These are phyloP conservation scores for Anguilla japonica DNA, from an alignment of 2,113 vertebrate species.

Conservation along the genomic window DNA sequence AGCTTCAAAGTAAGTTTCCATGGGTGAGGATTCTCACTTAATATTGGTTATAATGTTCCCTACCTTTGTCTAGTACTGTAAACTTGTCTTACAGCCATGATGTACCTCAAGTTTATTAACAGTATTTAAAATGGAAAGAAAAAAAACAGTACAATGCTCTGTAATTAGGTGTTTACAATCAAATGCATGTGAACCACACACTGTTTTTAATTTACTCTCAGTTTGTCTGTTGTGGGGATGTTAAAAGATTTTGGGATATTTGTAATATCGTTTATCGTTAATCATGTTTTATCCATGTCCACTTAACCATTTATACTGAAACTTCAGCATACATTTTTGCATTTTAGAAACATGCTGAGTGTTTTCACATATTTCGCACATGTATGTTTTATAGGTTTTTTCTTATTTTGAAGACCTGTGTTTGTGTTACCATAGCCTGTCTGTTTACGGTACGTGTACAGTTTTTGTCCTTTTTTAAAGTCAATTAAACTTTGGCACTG, in stretches of 20 bases:
- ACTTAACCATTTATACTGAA: conserved; percentile 64
- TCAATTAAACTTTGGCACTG: conserved; percentile 40
- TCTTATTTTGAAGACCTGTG: conserved; percentile 38
- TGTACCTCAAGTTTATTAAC: background rate
- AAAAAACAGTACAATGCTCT: background rate
- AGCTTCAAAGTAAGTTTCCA: background rate
- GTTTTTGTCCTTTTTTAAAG: conserved; percentile 45
- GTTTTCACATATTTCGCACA: conserved; percentile 38
- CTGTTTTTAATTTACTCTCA: background rate
- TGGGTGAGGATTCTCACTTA: background rate
- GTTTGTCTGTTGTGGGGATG: conserved; percentile 25
- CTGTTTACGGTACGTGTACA: conserved; percentile 56
- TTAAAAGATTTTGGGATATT: conserved; percentile 38
- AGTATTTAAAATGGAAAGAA: background rate
- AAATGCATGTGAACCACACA: conserved; percentile 10
- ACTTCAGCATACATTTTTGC: conserved; percentile 51
- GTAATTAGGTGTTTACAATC: conserved; percentile 5
- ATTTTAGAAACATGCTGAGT: conserved; percentile 46
- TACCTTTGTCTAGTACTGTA: background rate
- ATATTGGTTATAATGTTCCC: background rate
- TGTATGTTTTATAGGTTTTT: conserved; percentile 45
- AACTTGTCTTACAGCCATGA: background rate
- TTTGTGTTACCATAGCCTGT: conserved; percentile 59
- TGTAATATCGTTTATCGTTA: conserved; percentile 61
- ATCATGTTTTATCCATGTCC: conserved; percentile 56